A percentile compares a stretch with the other conserved stretches of the same genome.
These are phyloP conservation scores for Dendrophyllia cribrosa DNA, from an alignment of 64 coral and sea anemone genomes.

Conservation along the genomic window DNA sequence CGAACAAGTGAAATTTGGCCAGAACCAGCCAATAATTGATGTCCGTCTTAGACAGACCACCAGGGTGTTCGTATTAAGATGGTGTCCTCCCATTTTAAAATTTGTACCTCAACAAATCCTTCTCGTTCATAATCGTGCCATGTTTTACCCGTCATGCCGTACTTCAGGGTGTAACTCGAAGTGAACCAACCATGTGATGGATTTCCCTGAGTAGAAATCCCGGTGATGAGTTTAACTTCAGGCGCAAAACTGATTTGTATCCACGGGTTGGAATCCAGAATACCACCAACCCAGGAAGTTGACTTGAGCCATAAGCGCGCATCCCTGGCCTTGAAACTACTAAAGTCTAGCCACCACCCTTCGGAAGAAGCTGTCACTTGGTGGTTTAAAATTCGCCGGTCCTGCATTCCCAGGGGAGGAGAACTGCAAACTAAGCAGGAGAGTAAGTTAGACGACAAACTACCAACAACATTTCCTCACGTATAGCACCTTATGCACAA, in stretches of 20 bases:
- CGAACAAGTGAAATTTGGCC: no score
- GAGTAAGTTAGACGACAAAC: background rate
- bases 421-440: conserved; percentile 48
- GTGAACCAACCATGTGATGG: conserved; percentile 14
- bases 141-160: conserved; percentile 15
- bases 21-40: no score
- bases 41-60: no score
- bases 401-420: conserved; percentile 50
- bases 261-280: conserved; percentile 28
- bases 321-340: background rate
- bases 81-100: no score
- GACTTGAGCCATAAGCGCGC: conserved; percentile 18
- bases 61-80: no score
- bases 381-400: conserved; percentile 16
- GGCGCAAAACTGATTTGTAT: conserved; percentile 61
- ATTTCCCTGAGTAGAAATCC: conserved; percentile 57
- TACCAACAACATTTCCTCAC: background rate
- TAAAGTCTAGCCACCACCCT: conserved; percentile 20
- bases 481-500: no score
- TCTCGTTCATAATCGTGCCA: background rate
- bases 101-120: background rate
- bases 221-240: conserved; percentile 31
- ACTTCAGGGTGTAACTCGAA: conserved; percentile 2
- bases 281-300: conserved; percentile 36
- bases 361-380: conserved; percentile 48